Evolutionary conservation across 2,888 invertebrate species (phyloP), one percentile per base, ranked within the genome.

Genomic region (Chymomyza procnemis): DNA sequence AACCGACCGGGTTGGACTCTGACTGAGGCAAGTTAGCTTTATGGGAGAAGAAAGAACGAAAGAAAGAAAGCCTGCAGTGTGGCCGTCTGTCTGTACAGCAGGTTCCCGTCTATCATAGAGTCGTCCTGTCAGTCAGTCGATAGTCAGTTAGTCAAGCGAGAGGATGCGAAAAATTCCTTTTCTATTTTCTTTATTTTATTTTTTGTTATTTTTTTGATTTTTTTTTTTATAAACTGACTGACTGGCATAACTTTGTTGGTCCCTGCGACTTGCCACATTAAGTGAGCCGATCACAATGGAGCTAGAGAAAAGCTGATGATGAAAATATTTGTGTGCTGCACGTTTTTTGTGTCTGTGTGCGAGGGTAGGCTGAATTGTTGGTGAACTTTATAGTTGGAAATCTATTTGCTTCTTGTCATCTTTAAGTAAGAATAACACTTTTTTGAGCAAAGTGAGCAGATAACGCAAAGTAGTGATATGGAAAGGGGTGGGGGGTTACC

Each of bases 171-270:
- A 46, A 59, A 57, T 18, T 47, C 47, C 12, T 46, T 59, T 47
- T 59, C 22, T 54, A 12, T 54, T 54, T 12, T 14, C 6, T 4
- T 4, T 8, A 21, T 14, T 54, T 4, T 18, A n/a, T n/a, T n/a
- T n/a, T n/a, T n/a, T n/a, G n/a, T 58, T 41, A 18, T 41, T 41
- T 41, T 16, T 34, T 57, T 5, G 22, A 3, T 57, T n/a, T 34
- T 16, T 26, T 34, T 57, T 57, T 57, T 57, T n/a, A 18, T 26
- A 16, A 41, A 19, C 19, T 50, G 16, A 8, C 14, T 50, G 14
- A 18, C 21, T 47, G 55, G 22, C 60, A 60, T 71, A 66, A 71
- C 66, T 61, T 26, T 67, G 66, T 71, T 71, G 70, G 61, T 60
- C 61, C 19, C 19, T 30, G 16, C 55, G 34, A 41, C 34, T 41